Conservation (phyloP, 2,113 vertebrate genomes). For the Ptyas mucosa region DNA sequence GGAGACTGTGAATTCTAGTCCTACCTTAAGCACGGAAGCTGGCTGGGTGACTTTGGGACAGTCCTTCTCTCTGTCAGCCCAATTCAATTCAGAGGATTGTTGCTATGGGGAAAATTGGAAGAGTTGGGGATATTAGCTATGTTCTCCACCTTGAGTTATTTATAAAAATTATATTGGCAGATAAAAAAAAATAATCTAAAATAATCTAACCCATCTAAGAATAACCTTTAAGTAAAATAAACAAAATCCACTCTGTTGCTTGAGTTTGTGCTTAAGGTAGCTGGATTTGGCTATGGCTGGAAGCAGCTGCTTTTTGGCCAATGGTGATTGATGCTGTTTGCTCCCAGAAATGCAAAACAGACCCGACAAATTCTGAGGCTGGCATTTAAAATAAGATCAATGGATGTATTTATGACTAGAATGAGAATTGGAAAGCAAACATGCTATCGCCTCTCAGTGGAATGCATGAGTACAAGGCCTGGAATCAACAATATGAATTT, state of each 20-base stretch:
- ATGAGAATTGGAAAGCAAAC: slow-evolving; percentile 30
- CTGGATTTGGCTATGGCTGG: slow-evolving; percentile 16
- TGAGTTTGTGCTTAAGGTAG: slow-evolving; percentile 20
- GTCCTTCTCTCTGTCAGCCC: background rate
- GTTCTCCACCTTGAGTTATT: background rate
- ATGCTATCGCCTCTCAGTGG: background rate
- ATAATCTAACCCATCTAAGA: slow-evolving; percentile 21
- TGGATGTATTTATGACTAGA: slow-evolving; percentile 2
- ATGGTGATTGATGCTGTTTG: slow-evolving; percentile 23
- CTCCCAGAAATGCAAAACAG: slow-evolving; percentile 26
- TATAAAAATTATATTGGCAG: background rate
- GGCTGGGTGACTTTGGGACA: background rate
- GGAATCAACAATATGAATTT: slow-evolving; percentile 21
- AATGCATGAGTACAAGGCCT: background rate
- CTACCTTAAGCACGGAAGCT: background rate
- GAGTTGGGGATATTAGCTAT: background rate
- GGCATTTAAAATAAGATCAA: slow-evolving; percentile 32
- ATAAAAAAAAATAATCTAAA: background rate
- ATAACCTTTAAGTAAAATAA: slow-evolving; percentile 19
- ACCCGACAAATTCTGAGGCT: slow-evolving; percentile 23
- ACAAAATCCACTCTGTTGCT: background rate
- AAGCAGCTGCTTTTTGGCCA: background rate
- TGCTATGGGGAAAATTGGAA: background rate
- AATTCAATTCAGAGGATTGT: background rate
- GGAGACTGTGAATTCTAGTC: background rate